Percentiles rank a stretch among this genome's conserved stretches.
Conservation (phyloP, 2,113 vertebrate genomes). For the Leptodactylus fuscus region DNA sequence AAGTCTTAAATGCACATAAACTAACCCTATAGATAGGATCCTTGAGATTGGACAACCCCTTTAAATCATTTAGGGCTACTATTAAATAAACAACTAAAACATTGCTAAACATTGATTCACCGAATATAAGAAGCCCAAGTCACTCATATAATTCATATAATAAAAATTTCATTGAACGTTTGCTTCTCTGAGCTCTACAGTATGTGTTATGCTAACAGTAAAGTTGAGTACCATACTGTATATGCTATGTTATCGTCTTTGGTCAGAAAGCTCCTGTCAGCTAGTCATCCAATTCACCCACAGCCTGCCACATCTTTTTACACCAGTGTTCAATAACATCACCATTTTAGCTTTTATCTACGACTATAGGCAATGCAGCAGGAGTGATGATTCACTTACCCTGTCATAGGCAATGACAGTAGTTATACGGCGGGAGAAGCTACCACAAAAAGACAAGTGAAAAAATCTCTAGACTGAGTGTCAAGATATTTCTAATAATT, state of each 20-base stretch:
- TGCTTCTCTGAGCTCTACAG: too few relatives aligned
- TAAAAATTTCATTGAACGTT: too few relatives aligned
- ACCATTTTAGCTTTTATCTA: neutral
- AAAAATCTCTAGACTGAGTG: neutral
- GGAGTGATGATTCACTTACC: neutral
- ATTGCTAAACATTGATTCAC: too few relatives aligned
- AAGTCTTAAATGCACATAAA: too few relatives aligned
- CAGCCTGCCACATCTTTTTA: neutral
- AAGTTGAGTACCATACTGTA: too few relatives aligned
- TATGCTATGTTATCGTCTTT: neutral
- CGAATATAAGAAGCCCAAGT: too few relatives aligned
- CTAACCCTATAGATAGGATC: too few relatives aligned
- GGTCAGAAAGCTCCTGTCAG: neutral
- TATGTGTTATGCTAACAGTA: neutral
- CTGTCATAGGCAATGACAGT: neutral
- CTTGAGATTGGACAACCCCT: too few relatives aligned
- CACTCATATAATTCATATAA: too few relatives aligned
- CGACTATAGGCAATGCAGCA: neutral
- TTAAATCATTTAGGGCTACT: too few relatives aligned
- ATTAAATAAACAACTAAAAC: too few relatives aligned
- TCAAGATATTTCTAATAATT: neutral
- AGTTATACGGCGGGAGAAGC: neutral
- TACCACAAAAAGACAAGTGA: too few relatives aligned
- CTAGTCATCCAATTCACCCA: neutral
- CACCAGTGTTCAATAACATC: neutral